Percentiles rank a stretch among this genome's conserved stretches.
These are phyloP conservation scores for Bombus pyrosoma DNA, from an alignment of 1,140 invertebrate species.

Conservation along the genomic window DNA sequence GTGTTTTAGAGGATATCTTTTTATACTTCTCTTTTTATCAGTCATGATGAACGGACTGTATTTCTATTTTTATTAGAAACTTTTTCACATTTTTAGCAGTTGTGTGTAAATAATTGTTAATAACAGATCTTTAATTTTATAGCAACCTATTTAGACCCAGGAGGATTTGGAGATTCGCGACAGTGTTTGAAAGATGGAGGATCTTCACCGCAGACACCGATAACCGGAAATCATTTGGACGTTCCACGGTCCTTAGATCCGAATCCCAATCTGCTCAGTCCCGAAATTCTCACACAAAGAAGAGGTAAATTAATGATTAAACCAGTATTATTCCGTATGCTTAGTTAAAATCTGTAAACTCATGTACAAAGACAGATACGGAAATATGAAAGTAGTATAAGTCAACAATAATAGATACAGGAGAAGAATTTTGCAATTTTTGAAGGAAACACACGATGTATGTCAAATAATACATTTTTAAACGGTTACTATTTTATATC, in stretches of 20 bases:
- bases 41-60: background rate
- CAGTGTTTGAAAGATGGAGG: conserved; percentile 86
- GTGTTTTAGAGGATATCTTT: background rate
- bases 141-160: conserved; percentile 81
- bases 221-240: conserved; percentile 90
- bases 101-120: background rate
- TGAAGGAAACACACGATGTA: background rate
- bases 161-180: conserved; percentile 84
- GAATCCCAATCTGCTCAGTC: conserved; percentile 92
- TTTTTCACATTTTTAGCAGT: background rate
- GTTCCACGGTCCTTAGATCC: conserved; percentile 87
- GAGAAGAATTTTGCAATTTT: background rate
- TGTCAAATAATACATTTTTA: no score
- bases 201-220: conserved; percentile 84
- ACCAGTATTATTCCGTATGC: background rate
- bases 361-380: no score
- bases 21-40: background rate
- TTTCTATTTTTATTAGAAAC: background rate
- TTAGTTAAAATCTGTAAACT: background rate
- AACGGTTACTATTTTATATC: no score
- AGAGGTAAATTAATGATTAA: conserved; percentile 83
- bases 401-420: background rate
- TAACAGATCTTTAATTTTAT: conserved; percentile 55
- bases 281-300: conserved; percentile 89
- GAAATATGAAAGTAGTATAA: background rate